phyloP scores from a whole-genome alignment of 1,140 invertebrate genomes.

The Pogonomyrmex californicus region DNA sequence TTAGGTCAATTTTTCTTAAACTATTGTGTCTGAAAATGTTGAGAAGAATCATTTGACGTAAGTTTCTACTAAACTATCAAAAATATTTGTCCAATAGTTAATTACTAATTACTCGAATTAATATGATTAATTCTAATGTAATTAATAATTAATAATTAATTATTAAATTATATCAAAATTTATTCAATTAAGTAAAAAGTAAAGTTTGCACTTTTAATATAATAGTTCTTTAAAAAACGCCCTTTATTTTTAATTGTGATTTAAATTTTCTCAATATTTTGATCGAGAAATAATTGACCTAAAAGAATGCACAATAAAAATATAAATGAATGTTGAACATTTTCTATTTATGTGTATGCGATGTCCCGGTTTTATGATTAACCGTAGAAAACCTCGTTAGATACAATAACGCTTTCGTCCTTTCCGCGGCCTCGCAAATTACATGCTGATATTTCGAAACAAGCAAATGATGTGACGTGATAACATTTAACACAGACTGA shows the following conservation, averaged over 20 bases:
- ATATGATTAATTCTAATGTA: too few relatives aligned
- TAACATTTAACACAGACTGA: neutral
- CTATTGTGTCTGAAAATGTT: neutral
- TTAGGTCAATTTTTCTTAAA: neutral
- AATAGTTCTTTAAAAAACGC: neutral
- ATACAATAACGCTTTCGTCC: neutral
- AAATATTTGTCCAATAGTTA: too few relatives aligned
- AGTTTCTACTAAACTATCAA: too few relatives aligned
- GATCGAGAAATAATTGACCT: neutral
- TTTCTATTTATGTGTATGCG: neutral
- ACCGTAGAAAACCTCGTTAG: slow-evolving; percentile 30
- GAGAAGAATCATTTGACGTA: neutral
- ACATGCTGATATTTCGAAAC: neutral
- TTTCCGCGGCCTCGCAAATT: neutral
- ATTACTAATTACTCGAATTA: too few relatives aligned
- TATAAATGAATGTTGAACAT: neutral
- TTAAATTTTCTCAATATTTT: neutral
- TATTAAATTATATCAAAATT: neutral
- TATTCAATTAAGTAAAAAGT: neutral
- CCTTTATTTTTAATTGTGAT: neutral
- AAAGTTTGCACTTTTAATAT: neutral
- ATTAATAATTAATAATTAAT: neutral
- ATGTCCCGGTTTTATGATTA: slow-evolving; percentile 9
- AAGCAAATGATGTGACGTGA: neutral
- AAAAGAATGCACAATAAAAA: neutral